Evolutionary conservation across 2,888 invertebrate species (phyloP), one percentile per base, ranked within the genome.

Genomic region (Mythimna loreyi): DNA sequence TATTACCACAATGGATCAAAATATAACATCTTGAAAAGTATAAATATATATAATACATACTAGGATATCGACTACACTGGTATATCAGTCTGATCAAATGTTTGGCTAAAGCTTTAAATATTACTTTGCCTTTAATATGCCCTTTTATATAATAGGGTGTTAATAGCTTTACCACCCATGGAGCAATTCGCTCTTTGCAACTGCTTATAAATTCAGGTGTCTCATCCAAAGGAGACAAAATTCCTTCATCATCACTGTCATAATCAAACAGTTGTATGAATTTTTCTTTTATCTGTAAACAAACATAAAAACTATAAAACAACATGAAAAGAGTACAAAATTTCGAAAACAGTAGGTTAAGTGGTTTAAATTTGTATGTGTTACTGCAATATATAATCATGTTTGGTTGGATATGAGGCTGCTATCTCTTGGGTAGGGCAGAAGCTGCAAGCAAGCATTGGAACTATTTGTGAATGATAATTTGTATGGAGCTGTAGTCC

Each of bases 81-180:
- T 96, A 96, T 69, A 97, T 95, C 70, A 96, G 91, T 82, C 96
- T 96, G 40, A 97, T 96, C 60, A 97, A 92, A 85, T 96, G 96
- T 85, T 96, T 96, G 0, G 97, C 97, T 52, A 97, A 91, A 49
- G 94, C 86, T 90, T 97, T 97, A 86, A 97, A 97, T 59, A 97
- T 88, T 45, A 94, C 94, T 89, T 97, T 97, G 56, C 96, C 96
- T 78, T 92, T 93, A 52, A 97, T 97, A 56, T 96, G 93, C 2
- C 96, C 96, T 78, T 95, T 96, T n/a, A 96, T 96, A 82, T 97
- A 97, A 85, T 96, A 96, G 5, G 97, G 97, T 81, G 96, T 97
- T 6, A 97, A 89, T 68, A 96, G 93, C 79, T 96, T 96, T 0
- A 97, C 96, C n/a, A 97, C 96, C 93, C 96, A 95, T 25, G 97